Base-by-base conservation (phyloP, 2,797 vertebrate genomes). In the Meda fulgida region DNA sequence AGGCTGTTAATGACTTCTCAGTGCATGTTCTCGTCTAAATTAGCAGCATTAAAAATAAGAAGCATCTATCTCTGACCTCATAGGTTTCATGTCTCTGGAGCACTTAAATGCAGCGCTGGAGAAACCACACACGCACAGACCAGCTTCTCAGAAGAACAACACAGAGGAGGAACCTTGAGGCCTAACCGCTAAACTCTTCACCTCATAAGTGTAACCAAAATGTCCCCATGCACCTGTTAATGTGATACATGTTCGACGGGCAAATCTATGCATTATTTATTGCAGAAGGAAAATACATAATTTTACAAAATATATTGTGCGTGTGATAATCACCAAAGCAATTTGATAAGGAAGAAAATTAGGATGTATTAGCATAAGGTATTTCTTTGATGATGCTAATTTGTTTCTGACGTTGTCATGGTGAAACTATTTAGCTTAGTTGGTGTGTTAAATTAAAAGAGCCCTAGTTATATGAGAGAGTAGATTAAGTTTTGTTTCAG, bases 21-120 rank as follows among this genome's bases (percentile, higher is more conserved):
- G 85, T 83, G 76, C 79, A 83, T 78, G 83, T 77, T 83, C 76
- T 82, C 75, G 7, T 85, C 88, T 88, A 86, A 88, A 89, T 88
- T 85, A 84, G 81, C 69, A 81, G 72, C 51, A 84, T 81, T 85
- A 85, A 78, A 85, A 87, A 89, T 84, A 87, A 80, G 76, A 85
- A 82, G 48, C 48, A 70, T 58, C 73, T 75, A 60, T 43, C 36
- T 76, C 43, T 84, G 85, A 87, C 58, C 78, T 88, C 66, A 58
- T 48, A 31, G 60, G 72, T 46, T 81, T 75, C 48, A 58, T 40
- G 53, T 71, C 51, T 78, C 48, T 38, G 66, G 26, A 84, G 65
- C 38, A 21, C 36, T 63, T 60, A 14, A 69, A 70, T 23, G n/a
- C 23, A 80, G 34, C 18, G 7, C 65, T 72, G 23, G 14, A 43